These are phyloP conservation scores for Ammodytes dubius DNA, from an alignment of 2,113 vertebrate species.

Conservation along the genomic window DNA sequence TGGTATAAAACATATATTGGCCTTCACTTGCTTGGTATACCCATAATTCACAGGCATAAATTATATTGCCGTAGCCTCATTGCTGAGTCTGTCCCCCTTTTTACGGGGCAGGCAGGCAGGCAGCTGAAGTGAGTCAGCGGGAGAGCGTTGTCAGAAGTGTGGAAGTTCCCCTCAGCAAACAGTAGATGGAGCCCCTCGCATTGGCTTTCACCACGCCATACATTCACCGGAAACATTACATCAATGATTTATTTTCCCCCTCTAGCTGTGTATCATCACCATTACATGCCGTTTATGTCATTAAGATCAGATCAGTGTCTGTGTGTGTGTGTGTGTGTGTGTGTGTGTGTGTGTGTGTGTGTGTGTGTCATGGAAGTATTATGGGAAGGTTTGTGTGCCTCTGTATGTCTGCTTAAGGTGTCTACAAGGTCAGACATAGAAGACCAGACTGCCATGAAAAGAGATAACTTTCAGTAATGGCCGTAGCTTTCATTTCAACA, in stretches of 20 bases:
- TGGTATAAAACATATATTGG: conserved; percentile 83
- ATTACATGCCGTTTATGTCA: conserved; percentile 77
- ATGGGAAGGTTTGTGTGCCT: too few species aligned
- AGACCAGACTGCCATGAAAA: not conserved
- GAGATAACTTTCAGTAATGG: conserved; percentile 4
- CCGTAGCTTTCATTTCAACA: not conserved
- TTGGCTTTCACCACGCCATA: conserved; percentile 44
- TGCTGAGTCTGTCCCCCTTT: conserved; percentile 57
- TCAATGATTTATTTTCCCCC: conserved; percentile 75
- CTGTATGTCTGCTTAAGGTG: not conserved
- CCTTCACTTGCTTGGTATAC: conserved; percentile 75
- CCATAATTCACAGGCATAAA: conserved; percentile 82
- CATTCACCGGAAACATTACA: conserved; percentile 72
- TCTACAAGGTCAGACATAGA: not conserved
- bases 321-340: conserved; percentile 26
- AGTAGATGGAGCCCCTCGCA: conserved; percentile 80
- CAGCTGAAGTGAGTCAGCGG: conserved; percentile 62
- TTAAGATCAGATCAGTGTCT: conserved; percentile 47
- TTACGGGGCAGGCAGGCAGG: conserved; percentile 14
- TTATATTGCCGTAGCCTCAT: conserved; percentile 54
- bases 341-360: conserved; percentile 11
- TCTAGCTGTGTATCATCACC: conserved; percentile 71
- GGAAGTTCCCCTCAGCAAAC: conserved; percentile 35
- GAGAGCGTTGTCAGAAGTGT: conserved; percentile 2
- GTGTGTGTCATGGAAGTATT: not conserved